Evolutionary conservation across 2,113 vertebrate genomes (phyloP).

Genomic region (Paedocypris sp.): DNA sequence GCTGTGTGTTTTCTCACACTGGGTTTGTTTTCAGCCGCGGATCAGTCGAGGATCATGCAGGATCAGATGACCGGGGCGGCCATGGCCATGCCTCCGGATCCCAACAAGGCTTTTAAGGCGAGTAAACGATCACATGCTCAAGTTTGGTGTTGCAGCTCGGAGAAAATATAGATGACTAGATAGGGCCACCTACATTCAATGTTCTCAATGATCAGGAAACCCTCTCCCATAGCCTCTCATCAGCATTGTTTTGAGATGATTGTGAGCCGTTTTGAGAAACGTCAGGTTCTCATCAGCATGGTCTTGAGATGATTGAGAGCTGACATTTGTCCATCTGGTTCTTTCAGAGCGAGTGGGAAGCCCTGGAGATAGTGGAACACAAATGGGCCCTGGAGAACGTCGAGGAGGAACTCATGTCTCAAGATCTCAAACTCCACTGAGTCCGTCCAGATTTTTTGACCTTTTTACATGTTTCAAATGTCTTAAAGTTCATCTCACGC

Average conservation of each 20-base stretch:
- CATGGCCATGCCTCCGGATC: conserved; percentile 62
- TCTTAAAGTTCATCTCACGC: no score
- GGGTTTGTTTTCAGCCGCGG: conserved; percentile 52
- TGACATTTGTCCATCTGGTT: not conserved
- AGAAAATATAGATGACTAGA: no score
- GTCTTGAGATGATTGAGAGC: no score
- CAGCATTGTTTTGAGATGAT: no score
- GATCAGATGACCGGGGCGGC: conserved; percentile 68
- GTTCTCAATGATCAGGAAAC: no score
- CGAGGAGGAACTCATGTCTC: conserved; percentile 67
- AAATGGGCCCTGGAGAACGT: conserved; percentile 70
- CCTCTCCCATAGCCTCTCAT: no score
- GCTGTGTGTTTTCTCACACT: no score
- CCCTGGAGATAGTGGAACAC: conserved; percentile 70
- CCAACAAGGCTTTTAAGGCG: conserved; percentile 75
- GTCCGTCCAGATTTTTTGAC: conserved; percentile 1
- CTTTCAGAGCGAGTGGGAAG: conserved; percentile 73
- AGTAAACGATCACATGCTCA: not conserved
- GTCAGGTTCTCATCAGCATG: no score
- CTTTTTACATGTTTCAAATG: not conserved
- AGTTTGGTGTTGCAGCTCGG: no score
- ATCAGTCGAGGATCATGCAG: conserved; percentile 64
- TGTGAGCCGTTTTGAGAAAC: no score
- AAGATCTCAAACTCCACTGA: conserved; percentile 56
- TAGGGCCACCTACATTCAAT: no score